Conservation (phyloP, 1,140 invertebrate genomes). For the Bombus haemorrhoidalis region DNA sequence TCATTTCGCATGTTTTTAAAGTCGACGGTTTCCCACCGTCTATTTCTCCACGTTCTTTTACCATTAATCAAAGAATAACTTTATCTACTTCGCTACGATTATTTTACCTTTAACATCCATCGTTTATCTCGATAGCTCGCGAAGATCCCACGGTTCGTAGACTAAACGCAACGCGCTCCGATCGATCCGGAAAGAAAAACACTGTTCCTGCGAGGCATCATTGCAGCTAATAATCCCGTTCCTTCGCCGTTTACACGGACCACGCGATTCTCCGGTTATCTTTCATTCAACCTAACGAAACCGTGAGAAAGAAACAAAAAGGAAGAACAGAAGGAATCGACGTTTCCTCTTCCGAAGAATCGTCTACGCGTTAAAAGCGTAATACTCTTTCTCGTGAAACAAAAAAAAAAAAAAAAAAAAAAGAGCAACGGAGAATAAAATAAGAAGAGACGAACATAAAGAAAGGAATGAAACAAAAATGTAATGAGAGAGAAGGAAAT, state of each 20-base stretch:
- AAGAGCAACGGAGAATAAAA: not conserved
- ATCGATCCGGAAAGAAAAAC: not conserved
- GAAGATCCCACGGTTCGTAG: not conserved
- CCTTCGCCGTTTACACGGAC: not conserved
- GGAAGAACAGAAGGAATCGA: not conserved
- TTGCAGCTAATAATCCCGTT: not conserved
- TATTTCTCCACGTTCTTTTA: no score
- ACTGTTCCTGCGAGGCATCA: not conserved
- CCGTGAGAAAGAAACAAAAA: constrained; percentile 4
- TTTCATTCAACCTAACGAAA: not conserved
- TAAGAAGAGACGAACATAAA: no score
- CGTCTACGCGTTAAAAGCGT: not conserved
- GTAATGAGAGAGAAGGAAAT: not conserved
- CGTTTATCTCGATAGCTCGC: not conserved
- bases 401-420: not conserved
- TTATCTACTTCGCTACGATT: not conserved
- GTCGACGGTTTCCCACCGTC: not conserved
- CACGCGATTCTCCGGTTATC: not conserved
- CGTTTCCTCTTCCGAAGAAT: not conserved
- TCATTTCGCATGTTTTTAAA: not conserved
- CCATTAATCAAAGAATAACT: not conserved
- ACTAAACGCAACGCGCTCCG: not conserved
- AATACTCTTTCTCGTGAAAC: not conserved
- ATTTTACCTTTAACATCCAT: not conserved
- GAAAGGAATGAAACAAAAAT: not conserved